Evolutionary conservation across 1,140 invertebrate species (phyloP).

Genomic region (Halotydeus destructor): DNA sequence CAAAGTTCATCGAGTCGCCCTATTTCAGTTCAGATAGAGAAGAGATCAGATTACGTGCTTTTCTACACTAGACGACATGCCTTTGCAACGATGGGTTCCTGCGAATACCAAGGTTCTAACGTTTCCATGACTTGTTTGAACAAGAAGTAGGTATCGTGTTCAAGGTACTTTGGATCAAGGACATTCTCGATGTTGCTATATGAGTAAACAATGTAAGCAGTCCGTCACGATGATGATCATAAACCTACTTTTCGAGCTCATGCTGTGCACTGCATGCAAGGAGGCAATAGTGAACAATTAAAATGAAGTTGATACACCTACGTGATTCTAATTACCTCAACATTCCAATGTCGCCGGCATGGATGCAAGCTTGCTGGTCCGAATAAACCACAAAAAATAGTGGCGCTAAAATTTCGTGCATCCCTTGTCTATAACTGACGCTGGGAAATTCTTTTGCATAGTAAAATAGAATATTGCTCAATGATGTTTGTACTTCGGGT

Average conservation of each 20-base stretch:
- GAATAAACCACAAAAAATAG: slow-evolving; percentile 46
- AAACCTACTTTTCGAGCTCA: slow-evolving; percentile 1
- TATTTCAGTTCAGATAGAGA: not conserved
- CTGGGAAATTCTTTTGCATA: slow-evolving; percentile 47
- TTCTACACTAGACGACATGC: not conserved
- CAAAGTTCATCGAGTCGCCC: slow-evolving; percentile 9
- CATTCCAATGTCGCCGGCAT: slow-evolving; percentile 26
- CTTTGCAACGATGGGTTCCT: not conserved
- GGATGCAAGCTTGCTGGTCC: slow-evolving; percentile 41
- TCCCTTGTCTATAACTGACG: slow-evolving; percentile 54
- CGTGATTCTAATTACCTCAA: no score
- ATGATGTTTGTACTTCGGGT: slow-evolving; percentile 39
- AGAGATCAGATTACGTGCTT: not conserved
- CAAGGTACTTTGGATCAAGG: slow-evolving; percentile 9
- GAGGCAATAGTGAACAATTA: no score
- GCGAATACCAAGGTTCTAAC: slow-evolving; percentile 41
- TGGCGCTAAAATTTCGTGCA: slow-evolving; percentile 59
- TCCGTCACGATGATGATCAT: no score
- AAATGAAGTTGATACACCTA: no score
- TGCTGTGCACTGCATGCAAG: slow-evolving; percentile 14
- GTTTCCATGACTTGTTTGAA: slow-evolving; percentile 48
- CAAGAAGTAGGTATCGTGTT: slow-evolving; percentile 25
- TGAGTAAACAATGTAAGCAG: no score
- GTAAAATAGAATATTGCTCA: slow-evolving; percentile 46
- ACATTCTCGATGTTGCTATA: slow-evolving; percentile 10